phyloP scores from a whole-genome alignment of 2,797 vertebrate species.

The Taenioides sp. region DNA sequence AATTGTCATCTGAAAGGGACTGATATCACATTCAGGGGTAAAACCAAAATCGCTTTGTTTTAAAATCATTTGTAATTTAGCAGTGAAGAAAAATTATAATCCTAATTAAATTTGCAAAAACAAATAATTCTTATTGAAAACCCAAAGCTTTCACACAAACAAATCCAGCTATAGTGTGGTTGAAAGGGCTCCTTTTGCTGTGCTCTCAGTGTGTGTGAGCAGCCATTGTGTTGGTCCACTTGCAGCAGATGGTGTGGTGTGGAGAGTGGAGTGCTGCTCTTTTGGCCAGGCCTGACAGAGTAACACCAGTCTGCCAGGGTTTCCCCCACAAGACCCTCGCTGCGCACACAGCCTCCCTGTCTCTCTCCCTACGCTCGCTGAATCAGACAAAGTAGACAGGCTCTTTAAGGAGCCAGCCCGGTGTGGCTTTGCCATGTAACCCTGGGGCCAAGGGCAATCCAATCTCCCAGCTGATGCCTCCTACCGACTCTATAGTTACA shows the following conservation, averaged over 20 bases:
- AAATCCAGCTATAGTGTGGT: conserved; percentile 53
- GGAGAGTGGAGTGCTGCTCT: conserved; percentile 87
- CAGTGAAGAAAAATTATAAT: conserved; percentile 46
- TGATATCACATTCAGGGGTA: conserved; percentile 53
- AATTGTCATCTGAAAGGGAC: conserved; percentile 67
- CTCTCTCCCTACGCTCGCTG: conserved; percentile 71
- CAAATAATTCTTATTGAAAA: conserved; percentile 59
- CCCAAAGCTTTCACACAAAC: conserved; percentile 34
- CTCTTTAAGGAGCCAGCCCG: conserved; percentile 75
- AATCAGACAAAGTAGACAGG: conserved; percentile 75
- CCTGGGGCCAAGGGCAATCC: conserved; percentile 77
- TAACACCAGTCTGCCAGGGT: conserved; percentile 91
- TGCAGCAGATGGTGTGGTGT: conserved; percentile 92
- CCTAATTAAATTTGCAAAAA: conserved; percentile 56
- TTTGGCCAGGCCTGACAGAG: conserved; percentile 88
- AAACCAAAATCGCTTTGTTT: conserved; percentile 50
- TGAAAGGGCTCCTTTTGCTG: conserved; percentile 38
- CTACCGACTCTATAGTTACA: conserved; percentile 66
- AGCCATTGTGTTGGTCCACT: conserved; percentile 76
- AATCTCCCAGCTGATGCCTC: conserved; percentile 76
- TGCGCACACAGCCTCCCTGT: conserved; percentile 62
- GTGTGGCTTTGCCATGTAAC: conserved; percentile 70
- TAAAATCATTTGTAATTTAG: conserved; percentile 50
- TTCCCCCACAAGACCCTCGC: conserved; percentile 75
- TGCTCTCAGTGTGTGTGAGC: conserved; percentile 53